Evolutionary conservation across 2,797 vertebrate species (phyloP).

Genomic region (Pitangus sulphuratus): DNA sequence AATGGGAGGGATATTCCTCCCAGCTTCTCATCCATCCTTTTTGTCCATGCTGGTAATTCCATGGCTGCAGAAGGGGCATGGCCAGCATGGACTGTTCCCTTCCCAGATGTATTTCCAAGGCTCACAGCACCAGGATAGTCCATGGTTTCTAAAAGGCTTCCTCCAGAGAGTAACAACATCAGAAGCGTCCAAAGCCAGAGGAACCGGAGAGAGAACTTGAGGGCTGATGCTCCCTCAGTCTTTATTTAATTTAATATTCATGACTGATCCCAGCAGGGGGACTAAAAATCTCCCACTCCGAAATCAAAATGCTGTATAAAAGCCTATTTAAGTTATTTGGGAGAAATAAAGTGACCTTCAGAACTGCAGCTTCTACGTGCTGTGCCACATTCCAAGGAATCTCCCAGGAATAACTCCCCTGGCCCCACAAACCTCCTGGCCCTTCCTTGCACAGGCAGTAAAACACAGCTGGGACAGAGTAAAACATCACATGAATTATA

Average conservation of each 20-base stretch:
- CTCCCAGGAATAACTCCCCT: background rate
- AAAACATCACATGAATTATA: background rate
- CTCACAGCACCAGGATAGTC: background rate
- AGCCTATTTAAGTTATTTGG: slow-evolving; percentile 50
- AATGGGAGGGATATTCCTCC: no score
- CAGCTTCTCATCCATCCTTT: background rate
- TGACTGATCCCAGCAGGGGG: slow-evolving; percentile 48
- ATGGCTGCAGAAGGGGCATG: background rate
- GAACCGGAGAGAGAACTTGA: background rate
- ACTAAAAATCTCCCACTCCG: slow-evolving; percentile 57
- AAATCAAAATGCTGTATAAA: slow-evolving; percentile 58
- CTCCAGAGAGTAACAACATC: background rate
- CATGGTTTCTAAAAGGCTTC: background rate
- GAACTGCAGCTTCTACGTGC: background rate
- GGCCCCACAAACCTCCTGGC: background rate
- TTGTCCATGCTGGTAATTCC: background rate
- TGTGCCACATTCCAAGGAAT: background rate
- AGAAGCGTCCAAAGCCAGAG: background rate
- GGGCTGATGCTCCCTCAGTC: background rate
- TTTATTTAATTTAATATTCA: slow-evolving; percentile 46
- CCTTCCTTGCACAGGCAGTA: background rate
- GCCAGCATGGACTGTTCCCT: background rate
- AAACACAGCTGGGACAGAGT: background rate
- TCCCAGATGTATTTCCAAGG: background rate
- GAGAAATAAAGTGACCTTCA: slow-evolving; percentile 58